Base-by-base conservation (phyloP, 1,140 invertebrate species). In the Bombus haemorrhoidalis region DNA sequence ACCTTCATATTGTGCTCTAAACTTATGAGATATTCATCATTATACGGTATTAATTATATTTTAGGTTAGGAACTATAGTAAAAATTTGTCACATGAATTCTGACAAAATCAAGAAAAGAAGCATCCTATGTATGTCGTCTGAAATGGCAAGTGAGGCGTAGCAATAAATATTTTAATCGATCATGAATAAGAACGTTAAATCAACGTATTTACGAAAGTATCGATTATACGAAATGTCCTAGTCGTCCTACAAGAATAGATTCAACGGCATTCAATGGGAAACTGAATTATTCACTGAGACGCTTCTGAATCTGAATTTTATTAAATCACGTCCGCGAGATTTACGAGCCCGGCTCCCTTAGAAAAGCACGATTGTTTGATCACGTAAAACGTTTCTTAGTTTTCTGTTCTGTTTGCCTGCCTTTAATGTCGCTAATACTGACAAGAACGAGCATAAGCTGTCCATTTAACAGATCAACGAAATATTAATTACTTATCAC, bases 251-350 rank as follows among this genome's bases (percentile, higher is more conserved):
- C 15, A 47, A 34, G 75, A 84, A 84, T 85, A 72, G 76, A 72
- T 28, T 73, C 43, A 68, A 28, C 41, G 59, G 28, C 32, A 15
- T 74, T 47, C 72, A 22, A 87, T 32, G 8, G 41, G 66, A 41
- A 78, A 47, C 32, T 76, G 83, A 85, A 77, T 85, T 79, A 84
- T 85, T 87, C 71, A 80, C 66, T 32, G 62, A 32, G 47, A 77
- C n/a, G 79, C 32, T 77, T 88, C 74, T 86, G 78, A 83, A 88
- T 81, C 79, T 86, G 78, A 83, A 88, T 81, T 80, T 86, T 83
- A 81, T 86, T 86, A 83, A 82, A 73, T 86, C 79, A 82, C 84
- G 76, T 86, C 22, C 75, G 18, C 25, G 73, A 88, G 80, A 81
- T 86, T 78, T 85, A 75, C 81, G 28, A 28, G 18, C 15, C 13